Percentiles rank a stretch among this genome's conserved stretches.
These are phyloP conservation scores for Cardiocondyla obscurior DNA, from an alignment of 1,140 invertebrate species.

Conservation along the genomic window DNA sequence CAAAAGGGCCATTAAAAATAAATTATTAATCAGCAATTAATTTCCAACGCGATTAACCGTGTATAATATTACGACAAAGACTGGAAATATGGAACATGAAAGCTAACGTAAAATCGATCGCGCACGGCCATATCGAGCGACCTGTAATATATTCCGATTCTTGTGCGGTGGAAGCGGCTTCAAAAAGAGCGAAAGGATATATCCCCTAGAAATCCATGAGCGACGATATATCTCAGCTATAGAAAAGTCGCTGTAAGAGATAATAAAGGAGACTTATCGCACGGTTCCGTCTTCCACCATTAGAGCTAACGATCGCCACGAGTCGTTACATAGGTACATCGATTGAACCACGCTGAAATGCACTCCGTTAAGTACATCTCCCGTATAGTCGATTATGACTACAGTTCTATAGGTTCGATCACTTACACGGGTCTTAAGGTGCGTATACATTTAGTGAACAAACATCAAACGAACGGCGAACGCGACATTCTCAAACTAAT, in stretches of 20 bases:
- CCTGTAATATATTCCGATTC: slow-evolving; percentile 31
- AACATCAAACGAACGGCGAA: no score
- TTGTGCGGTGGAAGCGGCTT: no score
- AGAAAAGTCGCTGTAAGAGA: slow-evolving; percentile 14
- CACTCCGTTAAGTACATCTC: background rate
- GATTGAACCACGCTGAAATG: slow-evolving; percentile 29
- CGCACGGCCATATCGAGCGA: background rate
- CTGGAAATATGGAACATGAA: background rate
- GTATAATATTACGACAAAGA: background rate
- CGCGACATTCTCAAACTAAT: no score
- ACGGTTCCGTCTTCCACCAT: slow-evolving; percentile 26
- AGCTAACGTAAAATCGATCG: slow-evolving; percentile 14
- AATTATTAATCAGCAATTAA: background rate
- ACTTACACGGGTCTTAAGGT: background rate
- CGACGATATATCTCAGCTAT: slow-evolving; percentile 13
- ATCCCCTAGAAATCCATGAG: slow-evolving; percentile 16
- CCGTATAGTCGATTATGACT: slow-evolving; percentile 28
- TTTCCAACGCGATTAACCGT: background rate
- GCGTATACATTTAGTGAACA: no score
- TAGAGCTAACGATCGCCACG: slow-evolving; percentile 61
- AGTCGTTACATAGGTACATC: slow-evolving; percentile 45
- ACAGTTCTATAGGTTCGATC: background rate
- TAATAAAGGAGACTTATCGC: slow-evolving; percentile 47
- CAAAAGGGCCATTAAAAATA: background rate
- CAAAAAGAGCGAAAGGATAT: slow-evolving; percentile 22